Conservation (phyloP, 1,140 invertebrate species). For the honey bee (Apis mellifera) region DNA sequence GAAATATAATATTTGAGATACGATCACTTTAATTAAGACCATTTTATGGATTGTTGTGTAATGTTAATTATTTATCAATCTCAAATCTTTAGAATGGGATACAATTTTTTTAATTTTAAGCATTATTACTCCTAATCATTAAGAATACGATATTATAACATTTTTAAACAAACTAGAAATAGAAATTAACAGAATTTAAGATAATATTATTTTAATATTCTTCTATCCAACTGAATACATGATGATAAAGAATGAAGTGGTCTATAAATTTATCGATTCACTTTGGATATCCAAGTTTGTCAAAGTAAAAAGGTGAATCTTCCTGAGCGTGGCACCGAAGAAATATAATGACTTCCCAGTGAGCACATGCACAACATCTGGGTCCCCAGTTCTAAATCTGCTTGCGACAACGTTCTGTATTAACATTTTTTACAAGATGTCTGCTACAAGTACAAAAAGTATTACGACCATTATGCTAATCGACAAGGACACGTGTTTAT, state of each 20-base stretch:
- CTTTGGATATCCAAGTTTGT: conserved; percentile 46
- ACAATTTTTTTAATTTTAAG: too few species aligned
- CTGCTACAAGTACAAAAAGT: conserved; percentile 58
- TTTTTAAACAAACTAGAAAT: too few species aligned
- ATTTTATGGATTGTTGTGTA: too few species aligned
- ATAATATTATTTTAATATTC: neutral
- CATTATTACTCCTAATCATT: too few species aligned
- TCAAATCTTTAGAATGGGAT: too few species aligned
- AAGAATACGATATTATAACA: neutral
- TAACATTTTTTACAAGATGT: conserved; percentile 66
- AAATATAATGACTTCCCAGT: conserved; percentile 62
- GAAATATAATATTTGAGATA: too few species aligned
- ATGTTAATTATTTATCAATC: too few species aligned
- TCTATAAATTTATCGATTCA: conserved; percentile 55
- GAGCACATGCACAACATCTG: conserved; percentile 65
- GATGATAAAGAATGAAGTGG: conserved; percentile 19
- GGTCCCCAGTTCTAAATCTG: conserved; percentile 61
- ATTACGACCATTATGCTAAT: conserved; percentile 72
- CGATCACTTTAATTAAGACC: too few species aligned
- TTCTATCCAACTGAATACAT: too few species aligned
- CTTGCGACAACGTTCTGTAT: conserved; percentile 56
- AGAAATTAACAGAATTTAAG: too few species aligned
- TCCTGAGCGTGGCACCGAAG: conserved; percentile 32
- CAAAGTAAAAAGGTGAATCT: conserved; percentile 27
- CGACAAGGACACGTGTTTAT: conserved; percentile 72